Conservation (phyloP, 2,888 invertebrate species). For the Nipponacmea schrenckii region DNA sequence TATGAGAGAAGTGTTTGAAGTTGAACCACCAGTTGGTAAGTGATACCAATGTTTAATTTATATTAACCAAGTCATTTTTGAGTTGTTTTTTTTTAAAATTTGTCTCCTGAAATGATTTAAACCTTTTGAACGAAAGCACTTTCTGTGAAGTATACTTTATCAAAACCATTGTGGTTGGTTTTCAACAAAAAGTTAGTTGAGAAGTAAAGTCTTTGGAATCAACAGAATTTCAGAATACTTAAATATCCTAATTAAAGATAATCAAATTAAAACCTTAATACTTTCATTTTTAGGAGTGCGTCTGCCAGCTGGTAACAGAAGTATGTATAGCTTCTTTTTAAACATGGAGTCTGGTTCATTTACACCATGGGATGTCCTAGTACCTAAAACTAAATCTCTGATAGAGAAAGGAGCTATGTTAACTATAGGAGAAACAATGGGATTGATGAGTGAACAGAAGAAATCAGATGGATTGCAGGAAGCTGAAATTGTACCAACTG, state of each 20-base stretch:
- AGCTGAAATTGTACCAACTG: slow-evolving; percentile 63
- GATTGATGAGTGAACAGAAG: slow-evolving; percentile 45
- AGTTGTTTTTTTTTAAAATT: too few species aligned
- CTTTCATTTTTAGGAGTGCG: slow-evolving; percentile 57
- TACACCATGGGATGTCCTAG: slow-evolving; percentile 64
- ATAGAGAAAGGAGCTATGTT: slow-evolving; percentile 65
- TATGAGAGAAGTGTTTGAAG: slow-evolving; percentile 65
- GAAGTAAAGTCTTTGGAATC: too few species aligned
- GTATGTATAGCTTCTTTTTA: slow-evolving; percentile 67
- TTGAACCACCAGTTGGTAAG: slow-evolving; percentile 65
- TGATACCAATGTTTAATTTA: not conserved
- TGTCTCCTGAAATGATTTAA: too few species aligned
- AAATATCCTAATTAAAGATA: too few species aligned
- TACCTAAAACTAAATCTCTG: slow-evolving; percentile 64
- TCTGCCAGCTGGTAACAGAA: slow-evolving; percentile 63
- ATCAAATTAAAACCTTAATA: not conserved
- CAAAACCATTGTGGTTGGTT: too few species aligned
- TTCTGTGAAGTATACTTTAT: not conserved
- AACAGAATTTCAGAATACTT: too few species aligned
- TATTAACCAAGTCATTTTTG: too few species aligned
- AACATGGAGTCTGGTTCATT: slow-evolving; percentile 66
- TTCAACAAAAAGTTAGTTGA: too few species aligned
- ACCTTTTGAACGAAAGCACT: not conserved
- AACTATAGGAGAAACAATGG: slow-evolving; percentile 63
- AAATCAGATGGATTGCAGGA: slow-evolving; percentile 39